Percentiles rank a stretch among this genome's conserved stretches.
Conservation (phyloP, 2,888 invertebrate genomes). For the Pandemis cinnamomeana region DNA sequence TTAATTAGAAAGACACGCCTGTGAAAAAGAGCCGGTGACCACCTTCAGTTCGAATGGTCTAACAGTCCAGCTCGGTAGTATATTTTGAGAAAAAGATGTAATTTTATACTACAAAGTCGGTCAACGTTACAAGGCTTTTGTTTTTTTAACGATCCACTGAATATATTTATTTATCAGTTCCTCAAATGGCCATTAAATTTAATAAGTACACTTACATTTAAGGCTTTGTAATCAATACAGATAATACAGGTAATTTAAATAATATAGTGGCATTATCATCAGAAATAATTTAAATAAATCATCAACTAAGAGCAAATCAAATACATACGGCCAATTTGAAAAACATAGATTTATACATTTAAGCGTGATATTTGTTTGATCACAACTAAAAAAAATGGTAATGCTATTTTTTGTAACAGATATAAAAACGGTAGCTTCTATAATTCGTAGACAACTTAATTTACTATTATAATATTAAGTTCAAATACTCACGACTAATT, state of each 20-base stretch:
- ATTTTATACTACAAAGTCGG: background rate
- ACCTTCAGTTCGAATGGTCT: too few species aligned
- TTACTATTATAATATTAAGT: constrained; percentile 6
- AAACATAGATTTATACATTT: background rate
- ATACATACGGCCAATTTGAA: too few species aligned
- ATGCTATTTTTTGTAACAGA: background rate
- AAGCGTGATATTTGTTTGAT: background rate
- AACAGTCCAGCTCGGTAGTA: background rate
- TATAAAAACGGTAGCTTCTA: background rate
- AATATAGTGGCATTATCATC: constrained; percentile 16
- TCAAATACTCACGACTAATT: background rate
- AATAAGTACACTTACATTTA: constrained; percentile 10
- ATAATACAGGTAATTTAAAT: constrained; percentile 24
- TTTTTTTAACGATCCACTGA: background rate
- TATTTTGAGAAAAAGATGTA: background rate
- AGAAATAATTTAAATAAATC: background rate
- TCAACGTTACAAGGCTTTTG: background rate
- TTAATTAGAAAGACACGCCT: too few species aligned
- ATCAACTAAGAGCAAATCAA: background rate
- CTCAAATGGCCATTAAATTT: constrained; percentile 21
- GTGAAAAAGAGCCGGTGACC: too few species aligned
- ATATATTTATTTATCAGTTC: background rate
- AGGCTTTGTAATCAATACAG: constrained; percentile 33
- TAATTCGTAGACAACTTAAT: background rate
- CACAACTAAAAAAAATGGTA: background rate